Base-by-base conservation (phyloP, 2,888 invertebrate species). In the Lycaena phlaeas region DNA sequence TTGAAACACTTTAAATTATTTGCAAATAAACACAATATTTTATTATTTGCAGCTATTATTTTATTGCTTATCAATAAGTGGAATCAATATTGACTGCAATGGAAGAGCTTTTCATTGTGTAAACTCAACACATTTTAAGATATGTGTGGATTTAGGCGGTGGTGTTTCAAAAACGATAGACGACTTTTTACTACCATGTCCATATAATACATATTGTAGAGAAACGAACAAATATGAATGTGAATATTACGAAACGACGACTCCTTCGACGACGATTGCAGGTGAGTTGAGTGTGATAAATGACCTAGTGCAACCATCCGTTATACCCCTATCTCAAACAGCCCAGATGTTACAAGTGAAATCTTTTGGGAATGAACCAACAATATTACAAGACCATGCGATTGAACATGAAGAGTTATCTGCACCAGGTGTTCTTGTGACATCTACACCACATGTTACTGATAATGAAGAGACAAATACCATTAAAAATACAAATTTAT, bases 101-200 rank as follows among this genome's bases (percentile, higher is more conserved):
- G 81, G 78, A 44, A 85, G 73, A 61, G 64, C 77, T 31, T 86
- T 86, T 53, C 68, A 75, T 49, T 86, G 86, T 49, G 54, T 75
- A 29, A 76, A 81, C 53, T 61, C 74, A 41, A 78, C 81, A 38
- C 78, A 78, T 58, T 86, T 86, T 50, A 71, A 75, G 62, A 77
- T 85, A 54, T 86, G 86, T 53, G 79, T 84, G 27, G 79, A 84
- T 50, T 57, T 78, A 27, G 84, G 82, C 14, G 64, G 62, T 25
- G 79, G 79, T 28, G 50, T 74, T 7, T 77, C 77, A 6, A 64
- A 59, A 29, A 76, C 84, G 2, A 64, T 82, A 9, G 82, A 78
- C 39, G 65, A 73, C 47, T 68, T 72, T 46, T 42, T 72, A 3
- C 70, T 81, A 50, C 63, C 59, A 4, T 85, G 84, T 50, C 82